Evolutionary conservation across 1,140 invertebrate genomes (phyloP).

Genomic region (Plutomurus gul): DNA sequence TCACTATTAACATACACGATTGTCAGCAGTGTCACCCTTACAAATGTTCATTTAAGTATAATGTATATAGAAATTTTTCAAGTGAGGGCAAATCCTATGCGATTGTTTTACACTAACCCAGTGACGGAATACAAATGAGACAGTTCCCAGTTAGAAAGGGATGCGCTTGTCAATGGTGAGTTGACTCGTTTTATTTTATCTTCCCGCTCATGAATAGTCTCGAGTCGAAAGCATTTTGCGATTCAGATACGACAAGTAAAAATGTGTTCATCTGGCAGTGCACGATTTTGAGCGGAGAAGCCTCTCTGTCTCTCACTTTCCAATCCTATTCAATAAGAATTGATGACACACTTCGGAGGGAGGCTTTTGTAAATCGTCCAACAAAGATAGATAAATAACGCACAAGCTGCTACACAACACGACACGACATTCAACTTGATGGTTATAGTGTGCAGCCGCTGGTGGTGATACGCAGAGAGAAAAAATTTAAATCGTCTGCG

Average conservation of each 20-base stretch:
- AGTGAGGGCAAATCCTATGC: too few relatives aligned
- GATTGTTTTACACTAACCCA: too few relatives aligned
- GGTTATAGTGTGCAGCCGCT: background rate
- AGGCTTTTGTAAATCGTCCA: conserved; percentile 13
- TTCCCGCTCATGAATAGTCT: background rate
- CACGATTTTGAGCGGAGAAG: too few relatives aligned
- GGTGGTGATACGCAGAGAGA: background rate
- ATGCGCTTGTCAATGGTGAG: background rate
- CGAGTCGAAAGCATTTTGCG: background rate
- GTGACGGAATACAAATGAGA: too few relatives aligned
- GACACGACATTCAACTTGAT: conserved; percentile 12
- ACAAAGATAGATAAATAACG: conserved; percentile 15
- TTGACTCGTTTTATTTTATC: conserved; percentile 6
- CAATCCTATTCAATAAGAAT: conserved; percentile 17
- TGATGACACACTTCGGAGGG: conserved; percentile 9
- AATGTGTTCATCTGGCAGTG: too few relatives aligned
- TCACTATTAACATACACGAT: too few relatives aligned
- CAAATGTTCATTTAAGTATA: too few relatives aligned
- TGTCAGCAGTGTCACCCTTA: too few relatives aligned
- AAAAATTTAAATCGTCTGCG: conserved; percentile 6
- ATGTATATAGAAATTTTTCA: too few relatives aligned
- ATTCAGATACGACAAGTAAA: background rate
- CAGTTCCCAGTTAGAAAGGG: too few relatives aligned
- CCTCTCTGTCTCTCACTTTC: too few relatives aligned
- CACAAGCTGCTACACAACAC: conserved; percentile 1